These are phyloP conservation scores for Machimus rusticus DNA, from an alignment of 2,888 invertebrate genomes.

Conservation along the genomic window DNA sequence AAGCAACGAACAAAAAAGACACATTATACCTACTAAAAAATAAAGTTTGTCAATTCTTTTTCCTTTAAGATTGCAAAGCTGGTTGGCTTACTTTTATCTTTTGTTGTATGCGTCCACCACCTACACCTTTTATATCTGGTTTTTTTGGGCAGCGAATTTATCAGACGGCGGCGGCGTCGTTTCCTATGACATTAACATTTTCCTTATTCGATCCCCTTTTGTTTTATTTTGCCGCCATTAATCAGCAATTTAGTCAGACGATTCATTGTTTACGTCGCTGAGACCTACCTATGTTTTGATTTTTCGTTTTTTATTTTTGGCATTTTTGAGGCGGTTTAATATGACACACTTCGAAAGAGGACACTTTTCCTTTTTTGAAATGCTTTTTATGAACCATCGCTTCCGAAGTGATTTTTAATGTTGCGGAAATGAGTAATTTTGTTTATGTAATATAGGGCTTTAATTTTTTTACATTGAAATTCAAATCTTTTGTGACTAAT, in stretches of 20 bases:
- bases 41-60: not conserved
- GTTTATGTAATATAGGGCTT: not conserved
- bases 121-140: not conserved
- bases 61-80: not conserved
- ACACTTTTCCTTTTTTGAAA: not conserved
- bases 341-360: conserved; percentile 3
- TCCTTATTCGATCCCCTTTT: not conserved
- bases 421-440: not conserved
- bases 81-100: not conserved
- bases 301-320: not conserved
- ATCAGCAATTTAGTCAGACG: not conserved
- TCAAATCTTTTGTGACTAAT: not conserved
- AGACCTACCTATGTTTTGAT: not conserved
- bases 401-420: not conserved
- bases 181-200: not conserved
- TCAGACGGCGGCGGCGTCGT: not conserved
- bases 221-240: not conserved
- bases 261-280: not conserved
- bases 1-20: not conserved
- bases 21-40: not conserved
- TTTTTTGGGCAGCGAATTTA: not conserved
- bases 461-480: not conserved
- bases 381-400: not conserved
- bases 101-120: not conserved
- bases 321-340: not conserved